Conservation (phyloP, 1,140 invertebrate species). For the Triops longicaudatus region DNA sequence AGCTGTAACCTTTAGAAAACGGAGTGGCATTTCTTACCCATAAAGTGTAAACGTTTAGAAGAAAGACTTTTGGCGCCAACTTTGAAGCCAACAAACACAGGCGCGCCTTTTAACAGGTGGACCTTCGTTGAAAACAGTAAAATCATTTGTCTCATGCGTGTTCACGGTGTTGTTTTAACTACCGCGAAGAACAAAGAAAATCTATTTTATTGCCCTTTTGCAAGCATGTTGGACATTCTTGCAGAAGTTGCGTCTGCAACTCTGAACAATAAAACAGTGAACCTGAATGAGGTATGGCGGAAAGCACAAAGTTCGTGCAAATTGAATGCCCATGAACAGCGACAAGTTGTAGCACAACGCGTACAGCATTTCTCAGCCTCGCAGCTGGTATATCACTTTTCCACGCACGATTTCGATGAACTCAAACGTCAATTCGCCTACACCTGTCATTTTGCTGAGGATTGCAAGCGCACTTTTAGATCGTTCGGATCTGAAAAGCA, state of each 20-base stretch:
- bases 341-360: constrained; percentile 27
- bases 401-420: constrained; percentile 48
- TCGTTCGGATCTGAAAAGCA: constrained; percentile 52
- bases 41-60: no score
- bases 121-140: no score
- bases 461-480: constrained; percentile 44
- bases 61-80: no score
- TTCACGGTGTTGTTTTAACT: no score
- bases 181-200: no score
- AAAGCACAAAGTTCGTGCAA: no score
- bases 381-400: constrained; percentile 49
- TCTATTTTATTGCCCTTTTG: not conserved
- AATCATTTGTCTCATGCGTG: no score
- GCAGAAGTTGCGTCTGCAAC: constrained; percentile 47
- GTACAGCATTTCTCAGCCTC: not conserved
- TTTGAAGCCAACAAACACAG: no score
- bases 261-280: constrained; percentile 40
- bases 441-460: constrained; percentile 44
- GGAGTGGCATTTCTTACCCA: no score
- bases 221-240: constrained; percentile 42
- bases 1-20: no score
- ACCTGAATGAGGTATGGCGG: no score
- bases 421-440: constrained; percentile 49
- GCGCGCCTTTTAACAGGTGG: no score
- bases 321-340: not conserved